These are phyloP conservation scores for Felis catus DNA, from an alignment of 2,113 vertebrate species.

Conservation along the genomic window F.catus_Fca126_mat1.0 CM031413.1:141289001-141289500, in stretches of 20 bases:
- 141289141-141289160: neutral
- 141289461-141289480: neutral
- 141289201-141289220: neutral
- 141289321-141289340: neutral
- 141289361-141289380: neutral
- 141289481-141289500: neutral
- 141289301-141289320: neutral
- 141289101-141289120: neutral
- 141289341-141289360: neutral
- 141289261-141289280: neutral
- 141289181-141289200: neutral
- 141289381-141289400: neutral
- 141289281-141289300: neutral
- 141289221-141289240: neutral
- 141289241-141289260: neutral
- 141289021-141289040: neutral
- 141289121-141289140: neutral
- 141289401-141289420: neutral
- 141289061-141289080: neutral
- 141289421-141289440: neutral
- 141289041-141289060: neutral
- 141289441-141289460: neutral
- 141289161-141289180: neutral
- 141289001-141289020: constrained; percentile 39
- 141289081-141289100: neutral